phyloP scores from a whole-genome alignment of 2,797 vertebrate genomes.

The Trachops cirrhosus region DNA sequence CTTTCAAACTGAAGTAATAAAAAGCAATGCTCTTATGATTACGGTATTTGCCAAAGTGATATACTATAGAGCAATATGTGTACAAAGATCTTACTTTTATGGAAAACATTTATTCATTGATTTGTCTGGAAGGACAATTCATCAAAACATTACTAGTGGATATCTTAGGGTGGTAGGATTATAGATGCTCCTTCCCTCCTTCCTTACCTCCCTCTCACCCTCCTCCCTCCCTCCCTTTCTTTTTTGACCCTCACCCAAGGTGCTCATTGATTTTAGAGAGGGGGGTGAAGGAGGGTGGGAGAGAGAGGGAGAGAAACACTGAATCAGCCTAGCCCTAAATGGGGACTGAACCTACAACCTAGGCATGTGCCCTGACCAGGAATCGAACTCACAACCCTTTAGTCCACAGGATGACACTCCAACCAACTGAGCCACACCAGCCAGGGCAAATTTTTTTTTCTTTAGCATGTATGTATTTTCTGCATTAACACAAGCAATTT shows the following conservation, averaged over 20 bases:
- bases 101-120: not conserved
- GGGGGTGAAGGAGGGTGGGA: too few relatives aligned
- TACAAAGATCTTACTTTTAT: not conserved
- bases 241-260: not conserved
- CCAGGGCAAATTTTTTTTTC: not conserved
- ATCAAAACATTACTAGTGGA: not conserved
- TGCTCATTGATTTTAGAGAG: not conserved
- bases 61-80: not conserved
- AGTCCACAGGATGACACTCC: not conserved
- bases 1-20: constrained; percentile 33
- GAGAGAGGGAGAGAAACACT: not conserved
- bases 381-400: not conserved
- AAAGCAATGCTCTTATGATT: constrained; percentile 10
- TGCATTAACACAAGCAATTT: not conserved
- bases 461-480: not conserved
- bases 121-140: not conserved
- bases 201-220: too few relatives aligned
- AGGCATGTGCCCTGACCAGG: too few relatives aligned
- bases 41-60: not conserved
- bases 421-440: not conserved
- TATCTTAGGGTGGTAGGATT: not conserved
- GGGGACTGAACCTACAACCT: not conserved
- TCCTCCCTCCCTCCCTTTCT: not conserved
- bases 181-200: not conserved
- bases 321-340: not conserved